Base-by-base conservation (phyloP, 2,113 vertebrate genomes). In the Nerophis lumbriciformis region DNA sequence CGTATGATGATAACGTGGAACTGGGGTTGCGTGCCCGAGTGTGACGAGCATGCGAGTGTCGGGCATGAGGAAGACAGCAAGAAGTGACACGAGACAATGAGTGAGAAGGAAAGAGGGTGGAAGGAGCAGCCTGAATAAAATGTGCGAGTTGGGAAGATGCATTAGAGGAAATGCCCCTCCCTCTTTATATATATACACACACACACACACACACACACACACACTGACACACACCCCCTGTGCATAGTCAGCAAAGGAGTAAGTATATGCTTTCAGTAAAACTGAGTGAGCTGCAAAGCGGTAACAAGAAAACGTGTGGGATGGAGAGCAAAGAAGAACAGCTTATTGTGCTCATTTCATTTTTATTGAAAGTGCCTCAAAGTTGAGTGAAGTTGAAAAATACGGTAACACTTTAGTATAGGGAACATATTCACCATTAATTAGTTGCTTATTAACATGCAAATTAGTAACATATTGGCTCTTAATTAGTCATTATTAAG, bases 81-180 rank as follows among this genome's bases (percentile, higher is more conserved):
- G 68, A 79, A 78, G 65, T 70, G 80, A 75, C 53, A 73, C 19
- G 38, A 65, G 55, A 75, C 71, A 58, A 50, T 47, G 19, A 44
- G 63, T 21, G 14, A 60, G 58, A 65, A 37, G 54, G 55, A 57
- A 53, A 64, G 70, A 65, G 70, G 28, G 73, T 9, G 7, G 42
- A 71, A 56, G 63, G 68, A 72, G 53, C 61, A 52, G 72, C 59
- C 64, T 48, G 71, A 75, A 83, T 65, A 80, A 45, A 82, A 84
- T 76, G 70, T 77, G 79, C 28, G 70, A 81, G 77, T 77, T 81
- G 64, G 76, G 83, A 82, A 81, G 83, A 87, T 80, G 85, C 63
- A 76, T 88, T 87, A 87, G 88, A 85, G 77, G 77, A 86, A 85
- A 77, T 36, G 75, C 77, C 76, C 87, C 83, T 84, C 83, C 75